Base-by-base conservation (phyloP, 64 coral and sea anemone genomes). In the Cladopsammia gracilis region DNA sequence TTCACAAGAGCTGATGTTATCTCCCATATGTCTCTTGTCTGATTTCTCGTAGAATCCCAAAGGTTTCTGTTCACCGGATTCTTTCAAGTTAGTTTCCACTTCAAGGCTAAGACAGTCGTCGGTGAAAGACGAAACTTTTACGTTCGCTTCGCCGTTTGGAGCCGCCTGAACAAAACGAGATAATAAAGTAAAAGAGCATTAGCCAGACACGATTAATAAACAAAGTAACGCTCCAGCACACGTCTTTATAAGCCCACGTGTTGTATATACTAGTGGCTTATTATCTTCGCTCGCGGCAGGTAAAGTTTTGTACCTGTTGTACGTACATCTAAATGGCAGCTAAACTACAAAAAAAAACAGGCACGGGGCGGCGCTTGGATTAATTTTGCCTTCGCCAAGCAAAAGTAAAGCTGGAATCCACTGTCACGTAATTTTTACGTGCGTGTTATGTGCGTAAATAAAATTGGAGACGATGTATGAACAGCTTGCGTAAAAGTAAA, bases 81-180 rank as follows among this genome's bases (percentile, higher is more conserved):
- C 13, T 58, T 19, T 42, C 16, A 22, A 25, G 48, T n/a, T 66
- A 19, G 80, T 68, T 24, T 84, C 61, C 5, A 66, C 62, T 18
- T 67, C 61, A 69, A 84, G 43, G 15, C 19, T 68, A 11, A 84
- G 80, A 43, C 80, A 84, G 16, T 84, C 80, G 20, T 84, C 60
- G 7, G 80, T 50, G 10, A 84, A 42, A 49, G 80, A 84, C 2
- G 44, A 64, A 84, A 84, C 80, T 23, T 84, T 84, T 19, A 67
- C 61, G 62, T 47, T 65, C 18, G 80, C 43, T 49, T 67, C 61
- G 2, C 43, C 45, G 19, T 84, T 46, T 67, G 80, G 43, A 49
- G 80, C 46, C 11, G 16, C 60, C 80, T 84, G 19, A 46, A 84
- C 25, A 59, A 19, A 0, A 64, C 26, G 49, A 15, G 20, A 44